A percentile compares a stretch with the other conserved stretches of the same genome.
These are phyloP conservation scores for Ascaphus truei DNA, from an alignment of 2,113 vertebrate genomes.

Conservation along the genomic window DNA sequence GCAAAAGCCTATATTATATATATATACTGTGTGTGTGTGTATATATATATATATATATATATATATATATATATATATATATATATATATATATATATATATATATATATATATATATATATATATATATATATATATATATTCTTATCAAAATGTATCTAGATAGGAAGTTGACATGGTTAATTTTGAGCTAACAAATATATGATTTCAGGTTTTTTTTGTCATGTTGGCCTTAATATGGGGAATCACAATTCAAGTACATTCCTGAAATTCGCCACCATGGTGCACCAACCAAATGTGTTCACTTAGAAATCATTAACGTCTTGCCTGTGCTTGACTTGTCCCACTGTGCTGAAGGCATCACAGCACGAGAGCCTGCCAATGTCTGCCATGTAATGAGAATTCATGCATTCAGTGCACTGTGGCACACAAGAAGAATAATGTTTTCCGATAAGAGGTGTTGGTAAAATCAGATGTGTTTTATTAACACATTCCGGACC, in stretches of 20 bases:
- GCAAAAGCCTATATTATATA: no score
- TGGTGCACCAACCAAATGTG: constrained; percentile 30
- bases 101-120: no score
- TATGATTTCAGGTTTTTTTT: no score
- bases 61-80: no score
- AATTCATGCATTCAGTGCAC: constrained; percentile 21
- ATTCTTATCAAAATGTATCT: background rate
- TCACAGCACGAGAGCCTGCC: constrained; percentile 10
- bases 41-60: no score
- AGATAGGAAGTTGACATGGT: no score
- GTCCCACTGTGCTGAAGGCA: background rate
- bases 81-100: no score
- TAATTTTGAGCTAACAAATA: no score
- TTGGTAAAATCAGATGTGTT: background rate
- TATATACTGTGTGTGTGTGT: no score
- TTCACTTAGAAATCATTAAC: constrained; percentile 27
- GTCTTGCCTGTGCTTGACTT: constrained; percentile 9
- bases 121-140: no score
- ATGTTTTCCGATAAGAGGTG: background rate
- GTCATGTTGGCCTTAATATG: no score
- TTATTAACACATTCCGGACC: background rate
- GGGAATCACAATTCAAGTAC: no score
- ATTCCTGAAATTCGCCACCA: background rate
- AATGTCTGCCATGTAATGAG: constrained; percentile 11
- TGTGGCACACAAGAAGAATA: constrained; percentile 5